Conservation (phyloP, 2,797 vertebrate genomes). For the Amphiprion clarkii region DNA sequence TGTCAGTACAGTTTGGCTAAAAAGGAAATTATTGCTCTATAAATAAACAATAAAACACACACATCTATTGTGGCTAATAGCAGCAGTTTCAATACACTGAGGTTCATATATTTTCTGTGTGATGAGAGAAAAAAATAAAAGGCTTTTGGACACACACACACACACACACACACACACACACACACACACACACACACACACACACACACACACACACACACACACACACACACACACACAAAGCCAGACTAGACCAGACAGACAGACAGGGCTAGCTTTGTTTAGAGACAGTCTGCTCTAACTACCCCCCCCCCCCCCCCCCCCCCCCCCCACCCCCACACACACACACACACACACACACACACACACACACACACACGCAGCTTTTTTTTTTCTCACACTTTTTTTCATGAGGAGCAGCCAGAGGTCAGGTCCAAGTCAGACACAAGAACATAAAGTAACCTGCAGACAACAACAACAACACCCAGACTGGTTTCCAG, state of each 20-base stretch:
- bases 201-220: not conserved
- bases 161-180: constrained; percentile 25
- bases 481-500: constrained; percentile 25
- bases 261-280: constrained; percentile 73
- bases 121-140: too few relatives aligned
- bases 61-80: too few relatives aligned
- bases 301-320: constrained; percentile 10
- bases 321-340: constrained; percentile 1
- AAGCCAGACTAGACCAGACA: constrained; percentile 49
- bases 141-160: constrained; percentile 19
- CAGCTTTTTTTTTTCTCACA: constrained; percentile 61
- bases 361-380: not conserved
- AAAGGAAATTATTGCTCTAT: too few relatives aligned
- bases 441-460: constrained; percentile 56
- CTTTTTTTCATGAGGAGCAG: constrained; percentile 55
- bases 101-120: too few relatives aligned
- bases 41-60: too few relatives aligned
- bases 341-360: constrained; percentile 34
- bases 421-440: constrained; percentile 73
- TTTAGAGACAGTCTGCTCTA: constrained; percentile 69
- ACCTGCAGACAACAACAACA: constrained; percentile 35
- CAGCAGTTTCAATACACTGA: too few relatives aligned
- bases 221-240: constrained; percentile 15
- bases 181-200: constrained; percentile 25
- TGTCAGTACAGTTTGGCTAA: too few relatives aligned